These are phyloP conservation scores for Apis laboriosa DNA, from an alignment of 1,140 invertebrate species.

Conservation along the genomic window DNA sequence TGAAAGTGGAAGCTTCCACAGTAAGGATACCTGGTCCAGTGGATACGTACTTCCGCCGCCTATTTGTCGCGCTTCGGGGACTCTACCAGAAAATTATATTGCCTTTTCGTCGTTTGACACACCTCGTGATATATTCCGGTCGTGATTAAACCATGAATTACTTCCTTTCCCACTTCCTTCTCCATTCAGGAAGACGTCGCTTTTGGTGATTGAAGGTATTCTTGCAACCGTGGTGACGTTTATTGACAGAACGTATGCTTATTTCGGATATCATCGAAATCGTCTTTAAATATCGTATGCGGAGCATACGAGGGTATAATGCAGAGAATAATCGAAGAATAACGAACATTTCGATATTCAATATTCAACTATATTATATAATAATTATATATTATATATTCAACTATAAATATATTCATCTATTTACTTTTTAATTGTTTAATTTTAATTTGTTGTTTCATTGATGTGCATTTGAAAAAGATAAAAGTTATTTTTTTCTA, in stretches of 20 bases:
- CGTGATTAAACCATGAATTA: conserved; percentile 27
- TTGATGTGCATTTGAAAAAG: no score
- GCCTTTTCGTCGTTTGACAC: conserved; percentile 52
- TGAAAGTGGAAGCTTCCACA: conserved; percentile 65
- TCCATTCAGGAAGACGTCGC: not conserved
- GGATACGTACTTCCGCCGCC: conserved; percentile 72
- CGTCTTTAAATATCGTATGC: no score
- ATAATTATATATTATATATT: no score
- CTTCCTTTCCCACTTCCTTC: conserved; percentile 23
- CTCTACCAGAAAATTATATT: conserved; percentile 59
- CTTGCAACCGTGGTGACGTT: not conserved
- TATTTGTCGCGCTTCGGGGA: conserved; percentile 61
- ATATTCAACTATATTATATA: no score
- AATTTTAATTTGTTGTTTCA: no score
- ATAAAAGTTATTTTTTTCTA: no score
- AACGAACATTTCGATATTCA: no score
- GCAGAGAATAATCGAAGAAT: no score
- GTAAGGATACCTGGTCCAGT: conserved; percentile 75
- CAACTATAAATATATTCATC: no score
- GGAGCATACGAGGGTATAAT: no score
- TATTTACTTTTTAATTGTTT: no score
- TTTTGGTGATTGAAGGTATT: not conserved
- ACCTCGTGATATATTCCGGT: conserved; percentile 32
- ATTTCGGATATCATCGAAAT: not conserved
- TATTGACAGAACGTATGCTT: not conserved